Evolutionary conservation across 92 coral and sea anemone genomes (phyloP), one percentile per base, ranked within the genome.

Genomic region (Heliopora coerulea): DNA sequence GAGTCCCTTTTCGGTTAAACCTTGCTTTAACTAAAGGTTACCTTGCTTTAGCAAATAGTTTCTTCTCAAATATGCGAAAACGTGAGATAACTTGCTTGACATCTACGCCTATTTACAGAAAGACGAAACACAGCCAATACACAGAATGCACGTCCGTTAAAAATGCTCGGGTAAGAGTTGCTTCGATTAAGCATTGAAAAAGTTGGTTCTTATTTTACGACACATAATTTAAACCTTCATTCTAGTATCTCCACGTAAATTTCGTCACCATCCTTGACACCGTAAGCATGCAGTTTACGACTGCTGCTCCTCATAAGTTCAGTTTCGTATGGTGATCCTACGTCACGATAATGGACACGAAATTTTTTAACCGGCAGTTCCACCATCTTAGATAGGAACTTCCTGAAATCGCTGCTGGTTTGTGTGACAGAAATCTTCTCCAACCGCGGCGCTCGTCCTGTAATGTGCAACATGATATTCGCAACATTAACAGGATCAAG

Each of bases 181-280:
- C n/a, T n/a, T n/a, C n/a, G n/a, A n/a, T n/a, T n/a, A n/a, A n/a
- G n/a, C n/a, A n/a, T n/a, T n/a, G n/a, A n/a, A n/a, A n/a, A n/a
- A n/a, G n/a, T n/a, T n/a, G n/a, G n/a, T n/a, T n/a, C n/a, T n/a
- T n/a, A n/a, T n/a, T n/a, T n/a, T n/a, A n/a, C n/a, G n/a, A n/a
- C n/a, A n/a, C n/a, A n/a, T n/a, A n/a, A n/a, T n/a, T n/a, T n/a
- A n/a, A n/a, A n/a, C n/a, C n/a, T n/a, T n/a, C n/a, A n/a, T n/a
- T n/a, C n/a, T n/a, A n/a, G n/a, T 37, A 37, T n/a, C 28, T 49
- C 75, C 2, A 93, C 74, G 59, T 82, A 87, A 24, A 93, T 83
- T 67, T 86, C 91, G 74, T 90, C 93, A 0, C 98, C 98, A 65
- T 90, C 96, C 24, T 80, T 74, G 54, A 93, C 84, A 15, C 79